Evolutionary conservation across 2,113 vertebrate species (phyloP).

Genomic region (Saimiri boliviensis): DNA sequence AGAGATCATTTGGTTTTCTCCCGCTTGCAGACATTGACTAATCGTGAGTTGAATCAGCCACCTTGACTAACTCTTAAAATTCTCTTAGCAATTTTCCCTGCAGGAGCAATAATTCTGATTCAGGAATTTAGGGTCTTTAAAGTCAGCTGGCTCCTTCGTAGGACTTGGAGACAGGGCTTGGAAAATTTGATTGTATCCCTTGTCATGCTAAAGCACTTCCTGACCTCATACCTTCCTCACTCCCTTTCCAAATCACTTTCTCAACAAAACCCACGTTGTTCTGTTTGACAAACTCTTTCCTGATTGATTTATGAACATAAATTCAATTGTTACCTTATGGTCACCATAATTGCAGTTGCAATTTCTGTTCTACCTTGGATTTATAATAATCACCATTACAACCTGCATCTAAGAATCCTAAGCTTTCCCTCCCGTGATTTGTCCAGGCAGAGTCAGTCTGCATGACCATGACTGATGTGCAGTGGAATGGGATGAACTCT

Average conservation of each 20-base stretch:
- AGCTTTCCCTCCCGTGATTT: background rate
- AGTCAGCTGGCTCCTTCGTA: background rate
- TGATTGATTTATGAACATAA: conserved; percentile 31
- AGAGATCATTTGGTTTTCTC: background rate
- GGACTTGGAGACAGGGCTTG: background rate
- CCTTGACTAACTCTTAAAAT: background rate
- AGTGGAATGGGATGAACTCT: background rate
- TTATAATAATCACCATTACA: background rate
- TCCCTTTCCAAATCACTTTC: background rate
- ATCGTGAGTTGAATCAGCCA: background rate
- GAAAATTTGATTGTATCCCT: background rate
- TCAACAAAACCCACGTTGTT: conserved; percentile 13
- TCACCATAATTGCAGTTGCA: background rate
- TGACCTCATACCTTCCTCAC: background rate
- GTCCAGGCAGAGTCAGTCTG: background rate
- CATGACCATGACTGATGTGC: background rate
- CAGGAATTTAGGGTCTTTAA: background rate
- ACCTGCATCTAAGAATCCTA: background rate
- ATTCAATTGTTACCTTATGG: conserved; percentile 49
- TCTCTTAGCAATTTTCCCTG: background rate
- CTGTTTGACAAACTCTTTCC: background rate
- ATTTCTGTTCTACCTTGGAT: background rate
- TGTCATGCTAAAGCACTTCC: background rate
- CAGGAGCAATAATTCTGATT: background rate
- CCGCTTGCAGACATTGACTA: background rate